These are phyloP conservation scores for Amblyjoppa fuscipennis DNA, from an alignment of 2,888 invertebrate genomes.

Conservation along the genomic window DNA sequence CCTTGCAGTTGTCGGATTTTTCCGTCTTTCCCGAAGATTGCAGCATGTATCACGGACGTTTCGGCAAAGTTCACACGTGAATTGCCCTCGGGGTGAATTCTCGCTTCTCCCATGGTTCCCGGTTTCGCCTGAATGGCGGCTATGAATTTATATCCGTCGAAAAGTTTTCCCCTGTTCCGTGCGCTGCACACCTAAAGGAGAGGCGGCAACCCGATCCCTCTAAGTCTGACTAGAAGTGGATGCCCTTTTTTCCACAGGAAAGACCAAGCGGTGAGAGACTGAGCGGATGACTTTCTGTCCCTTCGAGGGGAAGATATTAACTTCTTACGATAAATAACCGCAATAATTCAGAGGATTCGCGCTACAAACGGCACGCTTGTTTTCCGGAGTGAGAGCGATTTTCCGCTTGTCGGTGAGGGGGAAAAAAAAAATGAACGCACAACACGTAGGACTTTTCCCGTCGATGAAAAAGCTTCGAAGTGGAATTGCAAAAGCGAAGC, in stretches of 20 bases:
- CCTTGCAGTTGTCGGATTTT: slow-evolving; percentile 56
- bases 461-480: not conserved
- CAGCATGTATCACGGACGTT: not conserved
- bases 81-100: slow-evolving; percentile 11
- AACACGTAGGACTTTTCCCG: not conserved
- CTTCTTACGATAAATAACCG: slow-evolving; percentile 43
- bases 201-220: not conserved
- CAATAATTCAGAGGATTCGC: slow-evolving; percentile 19
- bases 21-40: slow-evolving; percentile 41
- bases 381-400: slow-evolving; percentile 2
- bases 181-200: not conserved
- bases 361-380: not conserved
- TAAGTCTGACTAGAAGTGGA: slow-evolving; percentile 4
- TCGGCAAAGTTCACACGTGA: not conserved
- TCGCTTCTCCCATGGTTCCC: not conserved
- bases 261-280: not conserved
- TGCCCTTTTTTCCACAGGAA: not conserved
- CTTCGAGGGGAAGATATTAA: slow-evolving; percentile 25
- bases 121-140: slow-evolving; percentile 22
- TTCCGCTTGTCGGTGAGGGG: not conserved
- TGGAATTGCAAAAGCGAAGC: not conserved
- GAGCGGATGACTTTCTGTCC: slow-evolving; percentile 19
- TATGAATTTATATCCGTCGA: slow-evolving; percentile 57
- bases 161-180: slow-evolving; percentile 37
- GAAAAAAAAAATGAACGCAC: not conserved